Evolutionary conservation across 2,113 vertebrate species (phyloP).

Genomic region (Vanacampus margaritifer): DNA sequence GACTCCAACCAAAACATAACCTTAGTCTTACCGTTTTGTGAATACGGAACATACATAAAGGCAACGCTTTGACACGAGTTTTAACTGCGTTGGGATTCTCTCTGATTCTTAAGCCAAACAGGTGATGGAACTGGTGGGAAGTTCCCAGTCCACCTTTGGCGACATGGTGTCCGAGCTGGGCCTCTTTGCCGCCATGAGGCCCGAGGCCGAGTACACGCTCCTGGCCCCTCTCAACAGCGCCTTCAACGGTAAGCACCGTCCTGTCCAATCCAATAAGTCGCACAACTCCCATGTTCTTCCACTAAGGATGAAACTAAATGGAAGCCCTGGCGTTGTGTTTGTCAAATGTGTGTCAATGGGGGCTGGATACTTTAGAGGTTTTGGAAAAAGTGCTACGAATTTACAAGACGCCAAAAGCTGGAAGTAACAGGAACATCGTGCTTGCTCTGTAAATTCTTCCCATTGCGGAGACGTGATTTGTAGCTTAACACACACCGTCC

Average conservation of each 20-base stretch:
- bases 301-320: conserved; percentile 11
- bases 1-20: background rate
- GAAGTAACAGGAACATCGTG: background rate
- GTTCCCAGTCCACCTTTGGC: conserved; percentile 82
- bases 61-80: background rate
- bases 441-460: background rate
- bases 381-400: conserved; percentile 16
- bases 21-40: background rate
- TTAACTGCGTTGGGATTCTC: conserved; percentile 7
- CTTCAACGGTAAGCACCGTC: conserved; percentile 81
- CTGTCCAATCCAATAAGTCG: conserved; percentile 1
- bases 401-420: conserved; percentile 6
- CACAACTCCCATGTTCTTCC: background rate
- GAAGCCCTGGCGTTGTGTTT: conserved; percentile 7
- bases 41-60: background rate
- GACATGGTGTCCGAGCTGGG: conserved; percentile 87
- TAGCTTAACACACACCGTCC: background rate
- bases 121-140: conserved; percentile 85
- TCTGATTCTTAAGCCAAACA: conserved; percentile 83
- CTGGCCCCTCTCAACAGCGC: conserved; percentile 84
- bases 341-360: conserved; percentile 8
- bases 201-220: conserved; percentile 84
- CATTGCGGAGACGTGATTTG: conserved; percentile 4
- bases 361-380: conserved; percentile 1
- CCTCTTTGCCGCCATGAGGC: conserved; percentile 75